These are phyloP conservation scores for Monoplex corrugatus DNA, from an alignment of 2,888 invertebrate genomes.

Conservation along the genomic window DNA sequence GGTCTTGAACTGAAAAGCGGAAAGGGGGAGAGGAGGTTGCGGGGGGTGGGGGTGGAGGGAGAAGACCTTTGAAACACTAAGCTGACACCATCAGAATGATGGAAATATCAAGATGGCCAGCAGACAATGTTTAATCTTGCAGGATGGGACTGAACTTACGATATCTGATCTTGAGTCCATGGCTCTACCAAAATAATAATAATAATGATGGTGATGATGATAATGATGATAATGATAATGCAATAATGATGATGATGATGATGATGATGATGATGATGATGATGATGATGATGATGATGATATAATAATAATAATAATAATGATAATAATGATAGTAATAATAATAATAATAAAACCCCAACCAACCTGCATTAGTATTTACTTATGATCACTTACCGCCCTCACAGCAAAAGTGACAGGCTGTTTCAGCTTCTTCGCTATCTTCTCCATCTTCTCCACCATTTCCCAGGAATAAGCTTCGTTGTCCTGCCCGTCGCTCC, in stretches of 20 bases:
- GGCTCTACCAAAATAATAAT: too few species aligned
- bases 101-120: too few species aligned
- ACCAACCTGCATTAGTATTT: neutral
- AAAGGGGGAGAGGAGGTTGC: too few species aligned
- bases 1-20: too few species aligned
- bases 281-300: neutral
- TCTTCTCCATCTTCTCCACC: conserved; percentile 83
- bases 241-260: neutral
- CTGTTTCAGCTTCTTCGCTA: conserved; percentile 84
- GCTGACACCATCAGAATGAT: too few species aligned
- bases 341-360: too few species aligned
- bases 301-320: neutral
- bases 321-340: neutral
- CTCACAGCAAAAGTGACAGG: conserved; percentile 91
- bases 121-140: too few species aligned
- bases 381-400: conserved; percentile 82
- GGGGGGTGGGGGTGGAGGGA: too few species aligned
- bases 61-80: too few species aligned
- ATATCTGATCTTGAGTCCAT: too few species aligned
- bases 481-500: conserved; percentile 83
- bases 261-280: neutral
- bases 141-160: too few species aligned
- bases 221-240: neutral
- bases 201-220: too few species aligned
- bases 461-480: conserved; percentile 83